These are phyloP conservation scores for Cladopsammia gracilis DNA, from an alignment of 64 coral and sea anemone genomes.

Conservation along the genomic window DNA sequence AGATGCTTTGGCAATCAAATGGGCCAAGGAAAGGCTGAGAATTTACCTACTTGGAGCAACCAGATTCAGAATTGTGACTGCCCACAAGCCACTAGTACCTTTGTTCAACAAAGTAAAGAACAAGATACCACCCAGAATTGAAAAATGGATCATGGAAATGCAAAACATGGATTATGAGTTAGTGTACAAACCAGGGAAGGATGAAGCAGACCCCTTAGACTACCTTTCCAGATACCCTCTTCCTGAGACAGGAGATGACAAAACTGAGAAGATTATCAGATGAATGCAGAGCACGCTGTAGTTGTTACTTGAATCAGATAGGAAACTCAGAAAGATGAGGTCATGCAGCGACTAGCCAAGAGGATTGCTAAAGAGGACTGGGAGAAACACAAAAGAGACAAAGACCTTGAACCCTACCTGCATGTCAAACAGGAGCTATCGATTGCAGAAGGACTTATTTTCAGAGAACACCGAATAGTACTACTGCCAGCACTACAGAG, in stretches of 20 bases:
- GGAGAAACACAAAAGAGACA: constrained; percentile 43
- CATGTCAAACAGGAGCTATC: constrained; percentile 70
- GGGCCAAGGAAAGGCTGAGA: constrained; percentile 72
- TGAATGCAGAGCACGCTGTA: constrained; percentile 39
- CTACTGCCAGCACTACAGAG: constrained; percentile 63
- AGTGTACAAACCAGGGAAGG: constrained; percentile 60
- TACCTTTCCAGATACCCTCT: constrained; percentile 71
- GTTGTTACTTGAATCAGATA: constrained; percentile 26
- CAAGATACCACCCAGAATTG: constrained; percentile 47
- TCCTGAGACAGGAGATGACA: constrained; percentile 52
- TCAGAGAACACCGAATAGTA: constrained; percentile 65
- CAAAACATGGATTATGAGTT: too few species aligned
- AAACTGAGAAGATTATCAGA: constrained; percentile 40
- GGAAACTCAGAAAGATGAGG: constrained; percentile 32
- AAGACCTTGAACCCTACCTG: constrained; percentile 61
- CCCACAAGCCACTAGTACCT: constrained; percentile 63
- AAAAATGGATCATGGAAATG: constrained; percentile 67
- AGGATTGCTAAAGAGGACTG: constrained; percentile 65
- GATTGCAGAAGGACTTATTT: constrained; percentile 64
- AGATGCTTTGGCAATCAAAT: constrained; percentile 65
- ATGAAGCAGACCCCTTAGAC: constrained; percentile 66
- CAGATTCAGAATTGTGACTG: constrained; percentile 63
- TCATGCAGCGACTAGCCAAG: constrained; percentile 32
- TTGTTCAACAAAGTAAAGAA: constrained; percentile 55
- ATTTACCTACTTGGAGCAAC: too few species aligned